Conservation (phyloP, 2,797 vertebrate genomes). For the Taeniopygia guttata region DNA sequence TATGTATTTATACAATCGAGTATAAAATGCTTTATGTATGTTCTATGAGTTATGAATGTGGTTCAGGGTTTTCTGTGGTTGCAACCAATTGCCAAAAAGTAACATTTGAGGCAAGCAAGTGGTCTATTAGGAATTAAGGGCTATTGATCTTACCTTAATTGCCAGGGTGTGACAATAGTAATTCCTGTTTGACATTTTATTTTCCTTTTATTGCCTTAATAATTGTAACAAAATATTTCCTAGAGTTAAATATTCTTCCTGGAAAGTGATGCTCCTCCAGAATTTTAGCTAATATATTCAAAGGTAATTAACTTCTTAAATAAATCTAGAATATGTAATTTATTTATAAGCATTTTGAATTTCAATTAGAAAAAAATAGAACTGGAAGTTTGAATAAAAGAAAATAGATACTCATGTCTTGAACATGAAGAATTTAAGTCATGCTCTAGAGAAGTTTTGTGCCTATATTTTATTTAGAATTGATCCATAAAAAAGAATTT, state of each 20-base stretch:
- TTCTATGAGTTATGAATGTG: neutral
- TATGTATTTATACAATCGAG: neutral
- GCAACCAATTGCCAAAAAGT: neutral
- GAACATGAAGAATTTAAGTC: neutral
- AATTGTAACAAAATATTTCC: neutral
- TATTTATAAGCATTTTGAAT: neutral
- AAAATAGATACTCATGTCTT: constrained; percentile 21
- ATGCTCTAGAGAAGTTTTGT: neutral
- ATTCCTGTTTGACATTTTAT: neutral
- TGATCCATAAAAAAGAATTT: neutral
- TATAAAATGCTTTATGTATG: neutral
- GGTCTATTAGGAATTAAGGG: neutral
- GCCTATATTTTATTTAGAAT: constrained; percentile 16
- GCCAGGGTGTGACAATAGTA: neutral
- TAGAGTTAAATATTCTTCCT: neutral
- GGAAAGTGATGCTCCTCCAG: neutral
- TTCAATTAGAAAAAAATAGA: neutral
- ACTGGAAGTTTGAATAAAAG: neutral
- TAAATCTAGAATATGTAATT: neutral
- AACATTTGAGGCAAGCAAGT: neutral
- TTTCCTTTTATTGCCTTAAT: neutral
- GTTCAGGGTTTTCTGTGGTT: neutral
- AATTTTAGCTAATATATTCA: constrained; percentile 17
- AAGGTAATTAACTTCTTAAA: neutral
- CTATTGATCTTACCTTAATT: neutral